phyloP scores from a whole-genome alignment of 2,888 invertebrate genomes.

The Blastobasis adustella region DNA sequence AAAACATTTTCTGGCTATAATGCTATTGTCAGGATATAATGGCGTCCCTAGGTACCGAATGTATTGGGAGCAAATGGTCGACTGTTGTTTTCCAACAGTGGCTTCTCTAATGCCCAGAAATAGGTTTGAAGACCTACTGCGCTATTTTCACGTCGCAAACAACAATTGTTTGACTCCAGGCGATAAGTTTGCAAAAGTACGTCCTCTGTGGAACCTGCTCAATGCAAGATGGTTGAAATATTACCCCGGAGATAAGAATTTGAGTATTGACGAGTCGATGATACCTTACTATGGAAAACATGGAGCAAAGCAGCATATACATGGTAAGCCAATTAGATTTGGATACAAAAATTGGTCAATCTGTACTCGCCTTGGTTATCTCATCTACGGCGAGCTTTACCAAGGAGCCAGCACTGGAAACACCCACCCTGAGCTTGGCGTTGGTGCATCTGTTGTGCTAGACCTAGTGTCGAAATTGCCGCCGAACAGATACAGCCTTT shows the following conservation, averaged over 20 bases:
- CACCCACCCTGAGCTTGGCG: neutral
- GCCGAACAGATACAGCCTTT: neutral
- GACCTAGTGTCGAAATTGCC: too few relatives aligned
- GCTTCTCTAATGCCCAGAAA: conserved; percentile 8
- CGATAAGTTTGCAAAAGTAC: too few relatives aligned
- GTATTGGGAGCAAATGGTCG: conserved; percentile 24
- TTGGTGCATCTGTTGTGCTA: neutral
- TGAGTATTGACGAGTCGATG: neutral
- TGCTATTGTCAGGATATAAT: conserved; percentile 13
- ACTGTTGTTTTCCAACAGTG: conserved; percentile 21
- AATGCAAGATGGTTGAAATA: too few relatives aligned
- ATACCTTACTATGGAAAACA: neutral
- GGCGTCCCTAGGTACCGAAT: conserved; percentile 16
- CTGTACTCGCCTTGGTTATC: neutral
- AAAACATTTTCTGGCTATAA: conserved; percentile 5
- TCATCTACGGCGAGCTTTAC: neutral
- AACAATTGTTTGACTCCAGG: too few relatives aligned
- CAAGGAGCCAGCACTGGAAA: neutral
- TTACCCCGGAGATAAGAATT: neutral
- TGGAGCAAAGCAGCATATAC: neutral
- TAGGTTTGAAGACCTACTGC: too few relatives aligned
- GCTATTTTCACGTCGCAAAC: too few relatives aligned
- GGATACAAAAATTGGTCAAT: neutral
- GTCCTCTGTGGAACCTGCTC: too few relatives aligned
- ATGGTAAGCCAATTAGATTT: neutral